Base-by-base conservation (phyloP, 2,888 invertebrate genomes). In the Himalopsyche japonica region DNA sequence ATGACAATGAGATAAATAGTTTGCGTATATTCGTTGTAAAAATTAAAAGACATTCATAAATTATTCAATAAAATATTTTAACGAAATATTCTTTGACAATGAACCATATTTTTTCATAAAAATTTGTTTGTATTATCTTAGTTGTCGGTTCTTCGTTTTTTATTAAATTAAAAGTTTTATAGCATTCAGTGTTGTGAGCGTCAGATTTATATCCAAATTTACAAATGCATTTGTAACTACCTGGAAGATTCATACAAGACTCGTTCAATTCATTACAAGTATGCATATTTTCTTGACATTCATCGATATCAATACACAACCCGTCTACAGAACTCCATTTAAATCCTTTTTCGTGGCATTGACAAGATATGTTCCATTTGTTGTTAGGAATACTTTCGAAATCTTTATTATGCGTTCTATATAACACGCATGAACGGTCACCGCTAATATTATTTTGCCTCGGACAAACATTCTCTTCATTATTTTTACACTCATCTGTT, bases 261-360 rank as follows among this genome's bases (percentile, higher is more conserved):
- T 94, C 91, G 0, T 91, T 90, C 27, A 87, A 86, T 0, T 87
- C 88, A 76, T 91, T 88, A 88, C 93, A 93, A 86, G 89, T 89
- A 87, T 93, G 90, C 49, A 87, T 84, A 24, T 88, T 88, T 24
- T 88, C 88, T 10, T 88, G 87, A 88, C 95, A 95, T 89, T 95
- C 95, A 88, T 95, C 93, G 48, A 93, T 89, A 89, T 95, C 95
- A 5, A 94, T 90, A 89, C 95, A 95, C 86, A 93, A 91, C n/a
- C 93, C 93, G 88, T 92, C 94, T 87, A 91, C 89, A 12, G 94
- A 93, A 86, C 91, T 93, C 94, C 94, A 95, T 86, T 89, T 89
- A 89, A 91, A 93, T 0, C 94, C 94, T 1, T 87, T 81, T 79
- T 90, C 88, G 18, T 88, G 89, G 88, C 95, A 95, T 82, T 90